Evolutionary conservation across 2,797 vertebrate species (phyloP), one percentile per base, ranked within the genome.

Genomic region (Gymnopithys bicolor): DNA sequence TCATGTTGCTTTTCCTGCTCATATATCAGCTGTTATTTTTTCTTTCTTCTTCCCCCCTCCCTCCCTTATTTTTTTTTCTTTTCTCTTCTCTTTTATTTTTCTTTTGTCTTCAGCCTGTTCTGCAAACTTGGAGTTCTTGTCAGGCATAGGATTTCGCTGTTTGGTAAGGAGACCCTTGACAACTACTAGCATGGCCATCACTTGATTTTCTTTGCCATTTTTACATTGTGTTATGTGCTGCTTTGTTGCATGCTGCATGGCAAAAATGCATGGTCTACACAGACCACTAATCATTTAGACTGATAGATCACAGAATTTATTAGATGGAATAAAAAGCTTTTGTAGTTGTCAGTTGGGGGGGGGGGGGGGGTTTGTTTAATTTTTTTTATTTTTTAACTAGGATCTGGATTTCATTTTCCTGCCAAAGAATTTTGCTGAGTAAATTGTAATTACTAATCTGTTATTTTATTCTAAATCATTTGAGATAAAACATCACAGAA

Each of bases 81-180:
- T 96, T 92, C 91, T 93, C 95, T 92, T 97, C 97, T 98, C 95
- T 98, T 96, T 97, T 97, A 86, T 97, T 97, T 98, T 97, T 89
- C 96, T 97, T 97, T 97, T 96, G 97, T 98, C 97, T 98, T 98
- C 97, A 98, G 98, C 98, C 98, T 98, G 82, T 98, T 98, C 98
- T 98, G 98, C 98, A 98, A 98, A 98, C 98, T 98, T 96, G 97
- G 98, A 98, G 98, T 98, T 97, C 98, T 98, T 99, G 99, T 99
- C 98, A 99, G 99, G 97, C 98, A 98, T 98, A 98, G 98, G 98
- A 98, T 98, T 97, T 98, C 98, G 97, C 98, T 98, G 91, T 98
- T 98, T 98, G 98, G 98, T 98, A 98, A 98, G 98, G 97, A 98
- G 96, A 98, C 97, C 96, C 96, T 97, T 97, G 97, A 96, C 89